A percentile compares a stretch with the other conserved stretches of the same genome.
These are phyloP conservation scores for Drosophila acutilabella DNA, from an alignment of 2,888 invertebrate species.

Conservation along the genomic window DNA sequence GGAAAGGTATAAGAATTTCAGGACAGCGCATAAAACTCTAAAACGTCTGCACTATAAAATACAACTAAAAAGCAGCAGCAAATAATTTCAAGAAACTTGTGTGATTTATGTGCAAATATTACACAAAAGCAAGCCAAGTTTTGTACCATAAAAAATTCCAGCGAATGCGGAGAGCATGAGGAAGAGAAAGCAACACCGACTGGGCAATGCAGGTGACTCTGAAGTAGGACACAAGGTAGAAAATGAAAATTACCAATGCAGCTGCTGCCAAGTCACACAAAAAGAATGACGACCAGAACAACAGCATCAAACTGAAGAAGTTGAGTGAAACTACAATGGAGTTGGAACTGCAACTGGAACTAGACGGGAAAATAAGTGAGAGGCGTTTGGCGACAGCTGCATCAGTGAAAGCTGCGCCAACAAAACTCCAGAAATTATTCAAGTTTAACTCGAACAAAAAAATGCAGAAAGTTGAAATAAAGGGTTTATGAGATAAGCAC, in stretches of 20 bases:
- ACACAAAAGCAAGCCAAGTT: slow-evolving; percentile 66
- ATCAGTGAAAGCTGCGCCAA: slow-evolving; percentile 52
- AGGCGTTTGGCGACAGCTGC: slow-evolving; percentile 52
- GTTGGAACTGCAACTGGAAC: not conserved
- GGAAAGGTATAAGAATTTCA: slow-evolving; percentile 3
- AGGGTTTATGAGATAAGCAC: not conserved
- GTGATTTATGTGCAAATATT: slow-evolving; percentile 77
- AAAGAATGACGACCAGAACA: slow-evolving; percentile 47
- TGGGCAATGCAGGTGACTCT: slow-evolving; percentile 51
- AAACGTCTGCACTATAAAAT: slow-evolving; percentile 33
- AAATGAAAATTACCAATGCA: slow-evolving; percentile 66
- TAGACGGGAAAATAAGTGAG: not conserved
- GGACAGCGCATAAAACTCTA: slow-evolving; percentile 20
- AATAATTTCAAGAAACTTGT: slow-evolving; percentile 71
- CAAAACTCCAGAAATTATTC: slow-evolving; percentile 37
- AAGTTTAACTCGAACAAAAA: slow-evolving; percentile 4
- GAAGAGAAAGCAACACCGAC: not conserved
- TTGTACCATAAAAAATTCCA: slow-evolving; percentile 39
- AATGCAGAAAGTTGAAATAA: not conserved
- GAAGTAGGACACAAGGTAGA: slow-evolving; percentile 69
- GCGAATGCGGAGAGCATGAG: not conserved
- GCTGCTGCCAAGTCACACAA: slow-evolving; percentile 67
- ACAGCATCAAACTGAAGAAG: slow-evolving; percentile 32
- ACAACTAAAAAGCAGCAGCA: slow-evolving; percentile 47
- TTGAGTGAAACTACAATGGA: slow-evolving; percentile 16